These are phyloP conservation scores for Danio rerio DNA, from an alignment of 2,113 vertebrate species.

Conservation along the genomic window GRCz12tu NC_133183.1:26747501-26748000, in stretches of 20 bases:
- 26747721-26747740: not conserved
- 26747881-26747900: not conserved
- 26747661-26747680: conserved; percentile 40
- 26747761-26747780: conserved; percentile 14
- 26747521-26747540: conserved; percentile 76
- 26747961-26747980: not conserved
- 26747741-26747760: not conserved
- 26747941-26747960: not conserved
- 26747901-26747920: conserved; percentile 5
- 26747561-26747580: conserved; percentile 68
- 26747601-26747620: conserved; percentile 37
- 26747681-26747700: conserved; percentile 21
- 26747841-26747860: not conserved
- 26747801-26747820: not conserved
- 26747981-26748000: not conserved
- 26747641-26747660: conserved; percentile 33
- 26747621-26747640: not conserved
- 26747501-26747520: conserved; percentile 82
- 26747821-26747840: not conserved
- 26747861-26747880: conserved; percentile 8
- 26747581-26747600: conserved; percentile 22
- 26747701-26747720: conserved; percentile 26
- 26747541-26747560: conserved; percentile 80
- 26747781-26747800: not conserved
- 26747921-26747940: not conserved